These are phyloP conservation scores for Schlechtendalia chinensis DNA, from an alignment of 1,140 invertebrate species.

Conservation along the genomic window DNA sequence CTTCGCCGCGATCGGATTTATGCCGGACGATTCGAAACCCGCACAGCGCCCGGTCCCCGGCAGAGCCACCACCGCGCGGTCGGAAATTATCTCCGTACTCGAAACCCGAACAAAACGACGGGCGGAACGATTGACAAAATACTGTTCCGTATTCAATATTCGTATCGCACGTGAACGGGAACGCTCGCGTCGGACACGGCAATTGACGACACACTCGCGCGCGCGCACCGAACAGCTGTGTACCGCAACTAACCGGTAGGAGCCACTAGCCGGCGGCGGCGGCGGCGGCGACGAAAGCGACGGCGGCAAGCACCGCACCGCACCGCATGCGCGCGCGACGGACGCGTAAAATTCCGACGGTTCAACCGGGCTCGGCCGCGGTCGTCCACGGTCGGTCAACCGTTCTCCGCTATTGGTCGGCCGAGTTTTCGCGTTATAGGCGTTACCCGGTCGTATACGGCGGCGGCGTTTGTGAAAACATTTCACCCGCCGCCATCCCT, in stretches of 20 bases:
- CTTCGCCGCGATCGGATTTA: too few relatives aligned
- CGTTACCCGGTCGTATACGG: slow-evolving; percentile 17
- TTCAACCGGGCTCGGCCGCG: background rate
- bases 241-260: slow-evolving; percentile 31
- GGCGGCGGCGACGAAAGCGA: background rate
- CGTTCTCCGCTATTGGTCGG: slow-evolving; percentile 39
- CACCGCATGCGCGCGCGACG: background rate
- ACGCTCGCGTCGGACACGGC: background rate
- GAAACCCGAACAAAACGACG: too few relatives aligned
- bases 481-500: background rate
- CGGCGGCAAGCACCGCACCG: background rate
- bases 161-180: background rate
- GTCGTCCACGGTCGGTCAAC: background rate
- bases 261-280: slow-evolving; percentile 38
- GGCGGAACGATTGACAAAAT: background rate
- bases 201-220: background rate
- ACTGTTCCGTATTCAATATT: background rate
- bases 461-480: slow-evolving; percentile 20
- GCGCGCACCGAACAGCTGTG: slow-evolving; percentile 22
- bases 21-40: too few relatives aligned
- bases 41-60: background rate
- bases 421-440: slow-evolving; percentile 33
- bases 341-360: slow-evolving; percentile 28
- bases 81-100: too few relatives aligned
- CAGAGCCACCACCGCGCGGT: too few relatives aligned